phyloP scores from a whole-genome alignment of 2,888 invertebrate genomes.

The Silvanus unidentatus region DNA sequence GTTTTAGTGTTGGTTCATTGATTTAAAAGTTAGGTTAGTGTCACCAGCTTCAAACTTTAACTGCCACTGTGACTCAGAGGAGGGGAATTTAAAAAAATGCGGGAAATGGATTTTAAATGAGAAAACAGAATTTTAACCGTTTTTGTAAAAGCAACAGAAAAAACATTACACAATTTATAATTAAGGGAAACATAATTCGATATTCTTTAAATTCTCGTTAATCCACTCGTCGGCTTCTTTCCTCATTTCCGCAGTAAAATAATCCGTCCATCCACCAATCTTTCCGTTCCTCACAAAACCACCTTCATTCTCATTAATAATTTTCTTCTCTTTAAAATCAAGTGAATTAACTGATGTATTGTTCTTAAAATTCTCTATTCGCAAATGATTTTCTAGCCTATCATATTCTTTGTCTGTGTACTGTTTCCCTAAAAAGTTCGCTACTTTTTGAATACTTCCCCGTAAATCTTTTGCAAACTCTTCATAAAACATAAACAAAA shows the following conservation, averaged over 20 bases:
- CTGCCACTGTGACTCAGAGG: no score
- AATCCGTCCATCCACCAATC: conserved; percentile 64
- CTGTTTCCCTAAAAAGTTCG: conserved; percentile 56
- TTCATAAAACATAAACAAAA: conserved; percentile 67
- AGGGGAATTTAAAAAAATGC: no score
- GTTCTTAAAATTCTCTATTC: conserved; percentile 73
- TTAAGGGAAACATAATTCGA: no score
- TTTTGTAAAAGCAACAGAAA: no score
- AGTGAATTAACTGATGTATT: conserved; percentile 73
- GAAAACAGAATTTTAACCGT: no score
- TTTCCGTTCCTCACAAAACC: conserved; percentile 65
- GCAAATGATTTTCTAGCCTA: conserved; percentile 63
- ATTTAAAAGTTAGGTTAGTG: no score
- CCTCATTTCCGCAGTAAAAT: conserved; percentile 63
- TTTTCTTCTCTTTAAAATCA: conserved; percentile 56
- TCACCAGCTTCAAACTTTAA: no score
- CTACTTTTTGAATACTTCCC: conserved; percentile 53
- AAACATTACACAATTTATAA: not conserved
- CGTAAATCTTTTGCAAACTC: conserved; percentile 53
- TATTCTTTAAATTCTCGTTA: conserved; percentile 54
- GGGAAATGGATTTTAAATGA: no score
- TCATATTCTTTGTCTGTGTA: conserved; percentile 55
- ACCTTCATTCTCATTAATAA: conserved; percentile 54
- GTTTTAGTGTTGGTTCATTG: no score
- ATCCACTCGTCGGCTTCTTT: conserved; percentile 66